Conservation (phyloP, 2,113 vertebrate species). For the Emydocephalus ijimae region DNA sequence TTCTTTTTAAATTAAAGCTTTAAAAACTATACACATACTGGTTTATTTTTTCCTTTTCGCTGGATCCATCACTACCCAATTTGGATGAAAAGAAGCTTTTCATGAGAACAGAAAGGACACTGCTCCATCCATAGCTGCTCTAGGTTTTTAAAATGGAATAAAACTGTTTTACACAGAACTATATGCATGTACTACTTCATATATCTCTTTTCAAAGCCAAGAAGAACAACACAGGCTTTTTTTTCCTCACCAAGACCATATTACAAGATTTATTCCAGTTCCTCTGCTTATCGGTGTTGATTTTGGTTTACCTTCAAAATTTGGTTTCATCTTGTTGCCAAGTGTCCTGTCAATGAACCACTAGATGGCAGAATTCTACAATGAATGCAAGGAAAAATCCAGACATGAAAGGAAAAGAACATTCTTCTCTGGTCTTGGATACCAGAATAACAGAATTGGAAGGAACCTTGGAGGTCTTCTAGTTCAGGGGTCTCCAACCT, state of each 20-base stretch:
- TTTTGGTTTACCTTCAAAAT: background rate
- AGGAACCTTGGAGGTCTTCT: background rate
- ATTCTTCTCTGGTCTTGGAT: background rate
- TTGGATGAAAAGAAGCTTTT: background rate
- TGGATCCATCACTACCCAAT: background rate
- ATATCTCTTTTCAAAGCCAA: background rate
- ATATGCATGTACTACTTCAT: background rate
- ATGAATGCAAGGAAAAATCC: background rate
- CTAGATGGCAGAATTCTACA: conserved; percentile 12
- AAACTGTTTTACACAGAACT: background rate
- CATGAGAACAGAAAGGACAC: background rate
- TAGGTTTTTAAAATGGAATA: background rate
- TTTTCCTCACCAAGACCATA: background rate
- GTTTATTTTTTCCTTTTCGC: background rate
- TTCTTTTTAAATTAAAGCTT: conserved; percentile 21
- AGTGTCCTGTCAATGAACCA: background rate
- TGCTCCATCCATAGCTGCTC: background rate
- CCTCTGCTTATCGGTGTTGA: background rate
- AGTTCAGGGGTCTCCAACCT: no score
- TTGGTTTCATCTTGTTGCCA: background rate
- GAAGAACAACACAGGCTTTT: background rate
- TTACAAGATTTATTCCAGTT: background rate
- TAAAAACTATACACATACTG: background rate
- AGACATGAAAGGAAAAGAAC: background rate
- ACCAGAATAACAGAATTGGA: background rate